Evolutionary conservation across 2,888 invertebrate species (phyloP), one percentile per base, ranked within the genome.

Genomic region (Cerceris ruficornis): DNA sequence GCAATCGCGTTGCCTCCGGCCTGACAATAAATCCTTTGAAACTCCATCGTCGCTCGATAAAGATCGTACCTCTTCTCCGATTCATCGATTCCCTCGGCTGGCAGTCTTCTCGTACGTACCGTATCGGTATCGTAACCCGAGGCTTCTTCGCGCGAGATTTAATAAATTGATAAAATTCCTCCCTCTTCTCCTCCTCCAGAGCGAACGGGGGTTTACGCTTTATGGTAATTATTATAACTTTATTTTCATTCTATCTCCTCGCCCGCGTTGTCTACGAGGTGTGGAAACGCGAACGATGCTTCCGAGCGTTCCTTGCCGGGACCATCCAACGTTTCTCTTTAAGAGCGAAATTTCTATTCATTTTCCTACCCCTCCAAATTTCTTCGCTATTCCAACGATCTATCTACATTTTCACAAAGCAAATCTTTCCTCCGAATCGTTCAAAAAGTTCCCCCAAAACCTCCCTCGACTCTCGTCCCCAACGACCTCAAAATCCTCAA

Each of bases 1-100:
- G 55, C 52, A 50, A n/a, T 7, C 7, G 43, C 42, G 14, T 46
- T 0, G 61, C 70, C 59, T 9, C 8, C 28, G 52, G 81, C 54
- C 0, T 13, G 42, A 15, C 11, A 42, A 68, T 68, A 73, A 70
- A 81, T 81, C 70, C n/a, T 28, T 55, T 9, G 65, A 49, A 61
- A 70, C 81, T 81, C 62, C 81, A 71, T 84, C 79, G 57, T 79
- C 84, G 54, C 74, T 72, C 72, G 84, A 81, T 77, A 79, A 79
- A 65, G 66, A 83, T 81, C 79, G 72, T 81, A 69, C 72, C 64
- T 81, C 79, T 73, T 62, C 49, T 41, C 7, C 39, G 64, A 7
- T 43, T 50, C 65, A 67, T 81, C 70, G 81, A 81, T 77, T 75
- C 50, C 7, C 49, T 52, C 41, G 43, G n/a, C 15, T 28, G 28